Evolutionary conservation across 2,888 invertebrate species (phyloP), one percentile per base, ranked within the genome.

Genomic region (Mythimna lalbum): DNA sequence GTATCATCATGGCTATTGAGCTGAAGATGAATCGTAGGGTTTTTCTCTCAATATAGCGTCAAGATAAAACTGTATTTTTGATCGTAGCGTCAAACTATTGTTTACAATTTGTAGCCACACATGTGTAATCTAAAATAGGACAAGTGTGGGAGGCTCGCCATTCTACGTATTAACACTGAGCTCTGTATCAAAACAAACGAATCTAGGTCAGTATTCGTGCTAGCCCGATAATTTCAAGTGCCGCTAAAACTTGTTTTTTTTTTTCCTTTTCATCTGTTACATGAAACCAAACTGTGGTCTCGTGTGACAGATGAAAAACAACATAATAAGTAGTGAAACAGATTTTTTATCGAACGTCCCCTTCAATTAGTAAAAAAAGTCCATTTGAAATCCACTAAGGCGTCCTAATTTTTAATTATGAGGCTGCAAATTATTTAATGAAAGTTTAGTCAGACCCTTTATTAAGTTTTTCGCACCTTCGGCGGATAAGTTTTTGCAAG

Each of bases 341-440:
- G 27, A 55, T 63, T 84, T 83, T 85, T 82, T 83, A 73, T 72
- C 71, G 62, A 36, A 78, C 47, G 31, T 68, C 79, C 85, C 87
- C 83, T 85, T 80, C 70, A 81, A 86, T 82, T 78, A 78, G 75
- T 56, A 80, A 89, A 87, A 87, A 39, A 85, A 76, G 71, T 66
- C 73, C 71, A 92, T 91, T 91, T 90, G 88, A 91, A 90, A 91
- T 87, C 85, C 84, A 87, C 82, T 89, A 89, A 89, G 88, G 84
- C 78, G 84, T 87, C 87, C 88, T 93, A 95, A 95, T 95, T 95
- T 94, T 92, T 95, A 95, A 95, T 95, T 90, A 91, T 83, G 85
- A 79, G 81, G 77, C 84, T 77, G 81, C 78, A 85, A 90, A 91
- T 92, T 89, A 90, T 88, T 88, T 88, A 91, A 90, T 88, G 67